Conservation (phyloP, 2,797 vertebrate species). For the Anolis apletophallus region DNA sequence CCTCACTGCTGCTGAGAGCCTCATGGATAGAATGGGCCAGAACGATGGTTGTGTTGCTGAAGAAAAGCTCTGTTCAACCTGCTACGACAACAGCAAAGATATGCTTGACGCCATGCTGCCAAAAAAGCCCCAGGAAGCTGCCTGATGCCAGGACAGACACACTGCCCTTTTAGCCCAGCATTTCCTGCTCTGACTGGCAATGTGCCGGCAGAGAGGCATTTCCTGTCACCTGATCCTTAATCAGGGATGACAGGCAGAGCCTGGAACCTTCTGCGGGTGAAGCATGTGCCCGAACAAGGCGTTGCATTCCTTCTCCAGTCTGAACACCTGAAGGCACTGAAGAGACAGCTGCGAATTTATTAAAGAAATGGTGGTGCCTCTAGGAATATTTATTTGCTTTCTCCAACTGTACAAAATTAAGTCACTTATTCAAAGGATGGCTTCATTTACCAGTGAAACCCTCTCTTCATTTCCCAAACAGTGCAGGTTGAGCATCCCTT, state of each 20-base stretch:
- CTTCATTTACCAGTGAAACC: neutral
- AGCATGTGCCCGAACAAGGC: too few relatives aligned
- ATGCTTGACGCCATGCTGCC: neutral
- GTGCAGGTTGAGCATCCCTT: too few relatives aligned
- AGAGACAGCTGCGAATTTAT: neutral
- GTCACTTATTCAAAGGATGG: neutral
- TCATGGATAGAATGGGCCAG: neutral
- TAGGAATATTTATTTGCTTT: neutral
- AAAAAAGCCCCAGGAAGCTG: too few relatives aligned
- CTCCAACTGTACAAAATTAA: neutral
- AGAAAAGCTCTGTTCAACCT: fast-evolving
- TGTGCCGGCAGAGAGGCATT: neutral
- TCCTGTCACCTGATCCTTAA: neutral
- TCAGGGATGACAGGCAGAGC: neutral
- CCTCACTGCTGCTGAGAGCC: neutral
- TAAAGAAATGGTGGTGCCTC: neutral
- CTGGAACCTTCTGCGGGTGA: neutral
- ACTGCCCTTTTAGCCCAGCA: neutral
- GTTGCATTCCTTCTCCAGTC: neutral
- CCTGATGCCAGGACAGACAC: neutral
- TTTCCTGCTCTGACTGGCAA: neutral
- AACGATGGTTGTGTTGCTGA: neutral
- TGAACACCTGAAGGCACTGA: neutral
- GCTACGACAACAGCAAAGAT: neutral
- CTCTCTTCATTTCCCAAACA: neutral